A percentile compares a stretch with the other conserved stretches of the same genome.
phyloP scores from a whole-genome alignment of 37 sponge, comb jelly and placozoan genomes.

The Spongilla lacustris region DNA sequence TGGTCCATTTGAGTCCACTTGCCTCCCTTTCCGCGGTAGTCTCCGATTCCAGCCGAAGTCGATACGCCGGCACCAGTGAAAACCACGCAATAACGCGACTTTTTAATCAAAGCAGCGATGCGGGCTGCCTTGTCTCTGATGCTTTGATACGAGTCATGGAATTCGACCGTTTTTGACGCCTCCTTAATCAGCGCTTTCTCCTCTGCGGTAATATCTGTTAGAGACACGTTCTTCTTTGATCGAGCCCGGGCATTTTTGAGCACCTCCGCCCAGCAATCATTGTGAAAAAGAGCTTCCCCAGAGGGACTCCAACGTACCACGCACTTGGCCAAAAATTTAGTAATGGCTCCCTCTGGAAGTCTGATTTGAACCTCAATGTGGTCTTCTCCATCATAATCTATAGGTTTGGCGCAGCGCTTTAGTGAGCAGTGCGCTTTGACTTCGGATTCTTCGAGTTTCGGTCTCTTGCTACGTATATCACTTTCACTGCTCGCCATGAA shows the following conservation, averaged over 20 bases:
- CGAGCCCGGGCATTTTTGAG: conserved; percentile 37
- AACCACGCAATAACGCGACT: conserved; percentile 39
- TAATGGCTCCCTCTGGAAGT: conserved; percentile 8
- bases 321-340: background rate
- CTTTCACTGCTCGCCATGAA: background rate
- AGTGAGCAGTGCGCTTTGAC: background rate
- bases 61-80: conserved; percentile 82
- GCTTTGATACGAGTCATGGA: conserved; percentile 37
- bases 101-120: conserved; percentile 34
- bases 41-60: conserved; percentile 78
- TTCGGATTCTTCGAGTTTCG: conserved; percentile 9
- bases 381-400: background rate
- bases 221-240: conserved; percentile 21
- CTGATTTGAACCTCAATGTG: background rate
- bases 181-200: conserved; percentile 64
- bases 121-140: conserved; percentile 17
- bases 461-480: background rate
- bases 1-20: conserved; percentile 76
- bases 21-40: conserved; percentile 74
- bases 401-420: background rate
- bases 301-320: conserved; percentile 30
- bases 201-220: background rate
- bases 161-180: conserved; percentile 64
- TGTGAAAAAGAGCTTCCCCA: conserved; percentile 62
- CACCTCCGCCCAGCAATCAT: conserved; percentile 54